A percentile compares a stretch with the other conserved stretches of the same genome.
phyloP scores from a whole-genome alignment of 2,113 vertebrate species.

The Phyllostomus discolor region DNA sequence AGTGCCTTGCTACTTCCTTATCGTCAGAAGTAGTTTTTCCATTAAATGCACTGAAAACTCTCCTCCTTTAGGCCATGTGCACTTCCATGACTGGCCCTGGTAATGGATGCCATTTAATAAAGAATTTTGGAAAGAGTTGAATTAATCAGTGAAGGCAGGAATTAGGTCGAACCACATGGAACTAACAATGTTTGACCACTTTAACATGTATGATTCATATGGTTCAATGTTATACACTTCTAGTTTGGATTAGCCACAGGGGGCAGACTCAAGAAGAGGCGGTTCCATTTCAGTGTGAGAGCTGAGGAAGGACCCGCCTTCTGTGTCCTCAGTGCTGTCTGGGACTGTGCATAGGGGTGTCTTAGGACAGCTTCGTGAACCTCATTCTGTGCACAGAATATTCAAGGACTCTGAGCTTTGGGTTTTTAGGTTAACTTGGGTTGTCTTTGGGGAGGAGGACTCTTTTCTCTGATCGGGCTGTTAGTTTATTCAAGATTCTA shows the following conservation, averaged over 20 bases:
- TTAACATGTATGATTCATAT: neutral
- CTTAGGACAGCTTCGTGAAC: neutral
- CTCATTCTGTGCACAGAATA: neutral
- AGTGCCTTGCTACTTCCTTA: neutral
- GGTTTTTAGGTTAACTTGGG: neutral
- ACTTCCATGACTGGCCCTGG: neutral
- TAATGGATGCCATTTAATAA: neutral
- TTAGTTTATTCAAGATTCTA: neutral
- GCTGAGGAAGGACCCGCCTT: neutral
- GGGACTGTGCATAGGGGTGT: neutral
- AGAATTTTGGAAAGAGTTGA: neutral
- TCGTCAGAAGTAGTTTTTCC: neutral
- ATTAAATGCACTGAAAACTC: neutral
- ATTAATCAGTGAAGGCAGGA: neutral
- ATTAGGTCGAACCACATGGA: neutral
- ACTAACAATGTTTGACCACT: neutral
- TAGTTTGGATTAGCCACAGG: neutral
- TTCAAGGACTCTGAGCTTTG: neutral
- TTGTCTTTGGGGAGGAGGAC: neutral
- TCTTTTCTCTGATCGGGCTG: neutral
- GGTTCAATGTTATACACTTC: neutral
- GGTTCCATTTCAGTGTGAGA: neutral
- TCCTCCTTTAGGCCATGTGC: neutral
- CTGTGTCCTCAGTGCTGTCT: neutral
- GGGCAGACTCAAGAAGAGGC: neutral